Base-by-base conservation (phyloP, 2,113 vertebrate species). In the Saguinus midas region DNA sequence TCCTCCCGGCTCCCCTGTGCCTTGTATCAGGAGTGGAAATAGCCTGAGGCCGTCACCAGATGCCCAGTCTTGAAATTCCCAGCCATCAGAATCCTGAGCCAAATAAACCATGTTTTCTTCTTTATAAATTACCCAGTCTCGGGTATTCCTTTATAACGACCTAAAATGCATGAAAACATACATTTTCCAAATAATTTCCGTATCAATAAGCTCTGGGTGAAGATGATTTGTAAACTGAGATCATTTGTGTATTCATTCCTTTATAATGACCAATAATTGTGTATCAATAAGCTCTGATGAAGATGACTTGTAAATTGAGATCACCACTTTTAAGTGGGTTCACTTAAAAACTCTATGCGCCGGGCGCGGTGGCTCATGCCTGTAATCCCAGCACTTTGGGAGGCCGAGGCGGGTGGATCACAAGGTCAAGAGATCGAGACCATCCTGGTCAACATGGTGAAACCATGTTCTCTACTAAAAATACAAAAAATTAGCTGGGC, bases 121-220 rank as follows among this genome's bases (percentile, higher is more conserved):
- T 76, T 29, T 76, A 29, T 48, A 43, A 75, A 75, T 45, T 76
- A 27, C 6, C 43, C 73, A 75, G 43, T 76, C 40, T 45, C 43
- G 29, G 0, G 3, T 48, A 45, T 45, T 76, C 25, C 25, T 17
- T 76, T 76, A 76, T 48, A 29, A 25, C 13, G 3, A 76, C 7
- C 43, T 27, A 29, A 76, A 76, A 76, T 29, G 13, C 0, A 76
- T 25, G 29, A 29, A 27, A 40, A 29, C 23, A 29, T 25, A 78
- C 2, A 52, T 90, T 84, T 91, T 94, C 32, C 16, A 94, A 93
- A 85, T 61, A 87, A 81, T 84, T 81, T 95, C 3, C 57, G 8
- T 66, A 40, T 52, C 25, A 72, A 68, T 40, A 94, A 57, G 6
- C 25, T 83, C 35, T 90, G 12, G 12, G 6, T 6, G 9, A 17